These are phyloP conservation scores for Monochamus saltuarius DNA, from an alignment of 1,140 invertebrate genomes.

Conservation along the genomic window DNA sequence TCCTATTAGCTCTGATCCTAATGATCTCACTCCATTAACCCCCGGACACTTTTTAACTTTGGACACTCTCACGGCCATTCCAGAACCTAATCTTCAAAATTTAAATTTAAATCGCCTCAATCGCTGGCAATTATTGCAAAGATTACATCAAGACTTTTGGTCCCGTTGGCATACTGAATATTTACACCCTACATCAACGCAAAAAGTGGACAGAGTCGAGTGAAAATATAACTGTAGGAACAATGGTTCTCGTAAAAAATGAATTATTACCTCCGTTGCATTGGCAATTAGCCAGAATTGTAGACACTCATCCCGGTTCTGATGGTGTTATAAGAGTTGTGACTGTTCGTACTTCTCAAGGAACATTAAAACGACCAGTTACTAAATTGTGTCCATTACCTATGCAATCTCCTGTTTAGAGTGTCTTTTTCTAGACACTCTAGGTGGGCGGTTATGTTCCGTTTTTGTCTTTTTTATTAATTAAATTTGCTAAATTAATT, in stretches of 20 bases:
- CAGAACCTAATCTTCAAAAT: conserved; percentile 9
- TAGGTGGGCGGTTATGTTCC: no score
- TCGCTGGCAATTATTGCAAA: conserved; percentile 18
- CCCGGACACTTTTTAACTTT: background rate
- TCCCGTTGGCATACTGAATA: conserved; percentile 31
- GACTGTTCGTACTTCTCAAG: conserved; percentile 3
- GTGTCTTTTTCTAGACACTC: no score
- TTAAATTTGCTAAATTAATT: no score
- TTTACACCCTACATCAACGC: conserved; percentile 24
- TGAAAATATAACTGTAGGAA: background rate
- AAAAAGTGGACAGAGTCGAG: conserved; percentile 20
- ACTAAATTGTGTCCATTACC: conserved; percentile 9
- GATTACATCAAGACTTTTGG: conserved; percentile 29
- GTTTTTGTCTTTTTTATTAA: no score
- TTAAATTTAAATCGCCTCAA: background rate
- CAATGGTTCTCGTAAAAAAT: conserved; percentile 27
- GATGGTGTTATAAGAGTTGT: conserved; percentile 32
- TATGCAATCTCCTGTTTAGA: background rate
- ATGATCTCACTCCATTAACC: no score
- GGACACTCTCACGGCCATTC: background rate
- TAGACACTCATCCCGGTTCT: conserved; percentile 41
- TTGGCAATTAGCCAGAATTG: conserved; percentile 43
- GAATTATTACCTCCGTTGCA: conserved; percentile 23
- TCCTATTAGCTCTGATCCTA: background rate
- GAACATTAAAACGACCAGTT: conserved; percentile 9